Evolutionary conservation across 2,888 invertebrate species (phyloP), one percentile per base, ranked within the genome.

Genomic region (Lamellibrachia satsuma): DNA sequence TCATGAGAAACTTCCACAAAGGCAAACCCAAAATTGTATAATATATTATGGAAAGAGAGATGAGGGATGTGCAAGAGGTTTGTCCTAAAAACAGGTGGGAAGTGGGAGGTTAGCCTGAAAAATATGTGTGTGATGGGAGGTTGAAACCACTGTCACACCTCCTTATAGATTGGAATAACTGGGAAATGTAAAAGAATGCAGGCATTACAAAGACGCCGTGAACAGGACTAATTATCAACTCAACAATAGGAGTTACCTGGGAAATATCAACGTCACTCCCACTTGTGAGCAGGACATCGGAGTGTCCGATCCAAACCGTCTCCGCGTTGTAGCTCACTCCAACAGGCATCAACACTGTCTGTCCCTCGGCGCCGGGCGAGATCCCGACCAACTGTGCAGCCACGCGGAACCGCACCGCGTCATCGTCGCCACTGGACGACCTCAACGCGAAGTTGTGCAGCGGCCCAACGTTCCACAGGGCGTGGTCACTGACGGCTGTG

Each of bases 261-360:
- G 91, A 91, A 91, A 91, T 39, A 15, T 52, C 52, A 15, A 52
- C 52, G 52, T 39, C 91, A 52, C 4, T 52, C 3, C 27, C 51
- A n/a, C 75, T 6, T 22, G 22, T 22, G 11, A 93, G 52, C 91
- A 27, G 52, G 9, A 93, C 92, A 8, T 52, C 39, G 57, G 52
- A 22, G 91, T 93, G 93, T 52, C 93, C 93, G 7, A 94, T 93
- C 94, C 94, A 94, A 22, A 94, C 90, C 51, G 92, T 93, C 39
- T 92, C 27, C 27, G 52, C 92, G 52, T 92, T 92, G 57, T 93
- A 92, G 90, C 91, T 93, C 15, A 94, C 75, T 22, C 93, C 93
- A 8, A 92, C 90, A 2, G 94, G 93, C 39, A 94, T 60, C 92
- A 90, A 92, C 90, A 90, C 39, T 39, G 57, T 51, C 90, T 22